phyloP scores from a whole-genome alignment of 2,888 invertebrate genomes.

The Drosophila niveifrons region DNA sequence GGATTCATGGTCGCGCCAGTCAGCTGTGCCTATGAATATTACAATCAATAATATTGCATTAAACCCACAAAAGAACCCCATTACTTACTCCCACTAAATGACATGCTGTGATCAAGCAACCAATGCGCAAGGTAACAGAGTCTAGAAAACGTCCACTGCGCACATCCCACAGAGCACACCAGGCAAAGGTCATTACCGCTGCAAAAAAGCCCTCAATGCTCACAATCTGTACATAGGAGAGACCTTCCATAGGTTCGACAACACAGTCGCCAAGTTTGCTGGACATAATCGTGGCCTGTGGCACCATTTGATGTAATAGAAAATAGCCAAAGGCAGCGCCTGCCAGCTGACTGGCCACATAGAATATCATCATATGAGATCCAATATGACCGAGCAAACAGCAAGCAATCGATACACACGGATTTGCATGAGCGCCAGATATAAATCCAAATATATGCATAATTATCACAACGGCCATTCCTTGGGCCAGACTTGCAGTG shows the following conservation, averaged over 20 bases:
- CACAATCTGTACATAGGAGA: slow-evolving; percentile 43
- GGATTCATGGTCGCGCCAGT: slow-evolving; percentile 91
- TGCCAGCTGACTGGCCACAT: slow-evolving; percentile 54
- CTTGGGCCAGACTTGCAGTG: slow-evolving; percentile 46
- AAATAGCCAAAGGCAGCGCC: slow-evolving; percentile 56
- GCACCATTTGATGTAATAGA: slow-evolving; percentile 49
- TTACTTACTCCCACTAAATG: slow-evolving; percentile 60
- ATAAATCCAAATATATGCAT: slow-evolving; percentile 71
- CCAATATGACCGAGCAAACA: slow-evolving; percentile 59
- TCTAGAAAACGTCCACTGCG: slow-evolving; percentile 63
- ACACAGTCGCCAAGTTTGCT: slow-evolving; percentile 47
- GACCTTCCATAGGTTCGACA: slow-evolving; percentile 37
- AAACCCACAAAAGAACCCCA: background rate
- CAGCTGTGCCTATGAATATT: slow-evolving; percentile 45
- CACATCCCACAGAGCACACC: slow-evolving; percentile 74
- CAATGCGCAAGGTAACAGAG: slow-evolving; percentile 66
- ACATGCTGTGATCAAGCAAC: slow-evolving; percentile 58
- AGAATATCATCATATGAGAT: slow-evolving; percentile 41
- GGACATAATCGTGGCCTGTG: slow-evolving; percentile 34
- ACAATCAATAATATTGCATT: background rate
- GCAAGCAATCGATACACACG: slow-evolving; percentile 63
- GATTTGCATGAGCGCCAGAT: slow-evolving; percentile 71
- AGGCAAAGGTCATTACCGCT: slow-evolving; percentile 52
- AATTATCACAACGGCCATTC: slow-evolving; percentile 53
- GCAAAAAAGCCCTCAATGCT: slow-evolving; percentile 59